Evolutionary conservation across 2,113 vertebrate genomes (phyloP).

Genomic region (Halichoeres trimaculatus): DNA sequence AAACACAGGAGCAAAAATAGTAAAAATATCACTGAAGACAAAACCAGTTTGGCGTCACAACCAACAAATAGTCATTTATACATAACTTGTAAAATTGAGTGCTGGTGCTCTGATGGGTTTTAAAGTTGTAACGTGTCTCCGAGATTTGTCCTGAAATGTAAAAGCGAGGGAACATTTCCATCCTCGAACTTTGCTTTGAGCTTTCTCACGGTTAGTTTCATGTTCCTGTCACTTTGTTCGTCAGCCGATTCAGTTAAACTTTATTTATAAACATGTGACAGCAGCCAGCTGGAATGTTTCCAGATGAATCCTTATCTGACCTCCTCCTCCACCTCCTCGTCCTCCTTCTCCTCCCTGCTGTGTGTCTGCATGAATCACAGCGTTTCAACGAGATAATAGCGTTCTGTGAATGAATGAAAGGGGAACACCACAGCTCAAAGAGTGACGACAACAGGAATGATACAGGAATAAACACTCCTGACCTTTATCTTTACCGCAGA

Average conservation of each 20-base stretch:
- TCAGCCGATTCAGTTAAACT: constrained; percentile 9
- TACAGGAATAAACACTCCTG: background rate
- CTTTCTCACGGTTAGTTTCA: too few species aligned
- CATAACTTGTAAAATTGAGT: too few species aligned
- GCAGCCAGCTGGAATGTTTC: constrained; percentile 25
- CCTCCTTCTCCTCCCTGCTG: background rate
- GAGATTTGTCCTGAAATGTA: too few species aligned
- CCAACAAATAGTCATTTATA: too few species aligned
- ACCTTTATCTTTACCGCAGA: background rate
- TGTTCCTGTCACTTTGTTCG: background rate
- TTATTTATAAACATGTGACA: background rate
- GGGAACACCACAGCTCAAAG: accelerated
- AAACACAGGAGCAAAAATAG: too few species aligned
- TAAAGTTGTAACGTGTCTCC: too few species aligned
- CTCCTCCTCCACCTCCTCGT: background rate
- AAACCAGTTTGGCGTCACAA: too few species aligned
- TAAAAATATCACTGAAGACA: too few species aligned
- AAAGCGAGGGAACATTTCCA: too few species aligned
- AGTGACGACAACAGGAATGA: too few species aligned
- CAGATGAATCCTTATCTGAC: background rate
- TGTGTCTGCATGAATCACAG: background rate
- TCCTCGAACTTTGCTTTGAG: too few species aligned
- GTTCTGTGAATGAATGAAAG: background rate
- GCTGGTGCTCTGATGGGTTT: too few species aligned
- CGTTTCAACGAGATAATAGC: background rate